These are phyloP conservation scores for Drosophila cracens DNA, from an alignment of 2,888 invertebrate genomes.

Conservation along the genomic window DNA sequence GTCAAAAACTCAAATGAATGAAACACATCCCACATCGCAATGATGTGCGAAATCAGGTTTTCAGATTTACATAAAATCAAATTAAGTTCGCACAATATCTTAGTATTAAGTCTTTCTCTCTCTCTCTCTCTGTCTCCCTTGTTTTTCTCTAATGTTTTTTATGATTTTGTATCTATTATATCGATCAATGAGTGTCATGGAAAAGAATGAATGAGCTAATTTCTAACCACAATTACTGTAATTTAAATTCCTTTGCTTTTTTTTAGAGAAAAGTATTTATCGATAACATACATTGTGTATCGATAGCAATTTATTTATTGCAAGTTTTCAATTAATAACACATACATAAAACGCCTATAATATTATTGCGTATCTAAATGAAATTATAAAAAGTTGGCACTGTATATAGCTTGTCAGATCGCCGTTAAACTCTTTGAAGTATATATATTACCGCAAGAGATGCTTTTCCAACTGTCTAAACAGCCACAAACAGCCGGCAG, in stretches of 20 bases:
- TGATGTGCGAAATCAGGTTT: not conserved
- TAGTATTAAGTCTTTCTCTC: not conserved
- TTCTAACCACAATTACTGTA: not conserved
- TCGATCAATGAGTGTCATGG: not conserved
- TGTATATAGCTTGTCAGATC: not conserved
- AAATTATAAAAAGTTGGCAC: not conserved
- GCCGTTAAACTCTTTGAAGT: not conserved
- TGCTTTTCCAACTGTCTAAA: constrained; percentile 1
- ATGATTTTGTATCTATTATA: not conserved
- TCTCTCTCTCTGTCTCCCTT: not conserved
- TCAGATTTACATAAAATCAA: not conserved
- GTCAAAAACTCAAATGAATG: constrained; percentile 66
- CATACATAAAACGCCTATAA: not conserved
- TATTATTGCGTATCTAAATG: not conserved
- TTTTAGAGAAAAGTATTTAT: not conserved
- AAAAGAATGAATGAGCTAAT: not conserved
- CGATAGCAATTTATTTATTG: not conserved
- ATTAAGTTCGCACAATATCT: not conserved
- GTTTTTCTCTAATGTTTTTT: not conserved
- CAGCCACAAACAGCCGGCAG: constrained; percentile 10
- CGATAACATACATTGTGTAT: not conserved
- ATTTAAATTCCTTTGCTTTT: not conserved
- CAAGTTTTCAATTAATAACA: not conserved
- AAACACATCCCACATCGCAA: not conserved
- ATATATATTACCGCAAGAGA: not conserved